Base-by-base conservation (phyloP, 64 coral and sea anemone species). In the Pocillopora damicornis region DNA sequence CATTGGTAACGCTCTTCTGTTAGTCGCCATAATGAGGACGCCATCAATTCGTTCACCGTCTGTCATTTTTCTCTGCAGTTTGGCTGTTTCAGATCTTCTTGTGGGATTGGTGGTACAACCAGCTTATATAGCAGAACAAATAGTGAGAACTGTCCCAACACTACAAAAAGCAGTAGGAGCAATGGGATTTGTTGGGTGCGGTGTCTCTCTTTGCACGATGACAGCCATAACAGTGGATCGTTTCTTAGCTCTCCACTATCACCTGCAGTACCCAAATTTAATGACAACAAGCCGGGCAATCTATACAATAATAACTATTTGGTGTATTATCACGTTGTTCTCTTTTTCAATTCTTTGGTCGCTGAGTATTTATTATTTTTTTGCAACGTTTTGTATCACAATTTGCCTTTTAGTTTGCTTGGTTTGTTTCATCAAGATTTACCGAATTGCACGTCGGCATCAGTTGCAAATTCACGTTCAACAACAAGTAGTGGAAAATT, bases 1-100 rank as follows among this genome's bases (percentile, higher is more conserved):
- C 12, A 42, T 76, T 76, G 75, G 14, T 15, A 76, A 76, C 35
- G 17, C 12, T 14, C 15, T 76, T 13, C 35, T 76, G 15, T 17
- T 76, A 37, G 75, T 17, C 26, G 75, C 75, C 75, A 76, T 76
- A 35, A 17, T 76, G 36, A 18, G 35, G 18, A 76, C 75, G 14
- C 75, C 75, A 17, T 76, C 35, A 16, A 35, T 76, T 76, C 75
- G 75, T 76, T 76, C 75, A 76, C 15, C 35, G 15, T 76, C 75
- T 0, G 18, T 17, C 36, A 17, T 45, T 17, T 76, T 76, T 4
- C 35, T 76, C 15, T 76, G 75, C 37, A 76, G 75, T 76, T 37
- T 76, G 15, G 75, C 75, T 37, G 1, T 51, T 5, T 76, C 75
- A 0, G 75, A 76, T 14, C 75, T 76, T 76, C 14, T 76, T 51